Evolutionary conservation across 1,140 invertebrate genomes (phyloP).

Genomic region (Drosophila carrolli): DNA sequence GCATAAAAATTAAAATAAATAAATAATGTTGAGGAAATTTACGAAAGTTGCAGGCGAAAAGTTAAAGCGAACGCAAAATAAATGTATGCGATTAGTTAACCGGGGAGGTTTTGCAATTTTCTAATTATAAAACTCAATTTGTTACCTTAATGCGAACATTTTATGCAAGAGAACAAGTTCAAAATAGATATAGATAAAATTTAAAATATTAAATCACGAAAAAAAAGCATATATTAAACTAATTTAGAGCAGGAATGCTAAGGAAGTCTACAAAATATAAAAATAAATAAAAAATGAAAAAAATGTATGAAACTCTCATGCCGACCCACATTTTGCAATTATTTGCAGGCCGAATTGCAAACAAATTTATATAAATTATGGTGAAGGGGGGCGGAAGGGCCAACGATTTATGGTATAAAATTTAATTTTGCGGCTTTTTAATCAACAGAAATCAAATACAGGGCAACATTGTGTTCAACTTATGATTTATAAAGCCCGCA

Average conservation of each 20-base stretch:
- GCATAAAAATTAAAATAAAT: slow-evolving; percentile 47
- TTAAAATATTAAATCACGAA: no score
- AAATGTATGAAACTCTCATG: slow-evolving; percentile 15
- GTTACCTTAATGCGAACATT: neutral
- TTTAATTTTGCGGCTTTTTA: slow-evolving; percentile 62
- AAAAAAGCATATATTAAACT: neutral
- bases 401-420: slow-evolving; percentile 39
- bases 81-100: no score
- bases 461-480: slow-evolving; percentile 34
- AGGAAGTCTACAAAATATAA: slow-evolving; percentile 1
- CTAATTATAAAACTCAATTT: slow-evolving; percentile 3
- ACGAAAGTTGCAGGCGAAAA: slow-evolving; percentile 7
- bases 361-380: slow-evolving; percentile 48
- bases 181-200: neutral
- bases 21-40: slow-evolving; percentile 20
- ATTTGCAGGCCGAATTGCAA: slow-evolving; percentile 42
- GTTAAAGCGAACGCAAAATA: neutral
- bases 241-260: neutral
- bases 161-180: neutral
- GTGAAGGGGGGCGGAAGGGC: slow-evolving; percentile 1
- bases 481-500: slow-evolving; percentile 47
- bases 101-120: neutral
- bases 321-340: slow-evolving; percentile 29
- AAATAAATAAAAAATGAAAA: slow-evolving; percentile 12
- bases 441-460: slow-evolving; percentile 55